Base-by-base conservation (phyloP, 2,888 invertebrate species). In the Lasioglossum figueresi region DNA sequence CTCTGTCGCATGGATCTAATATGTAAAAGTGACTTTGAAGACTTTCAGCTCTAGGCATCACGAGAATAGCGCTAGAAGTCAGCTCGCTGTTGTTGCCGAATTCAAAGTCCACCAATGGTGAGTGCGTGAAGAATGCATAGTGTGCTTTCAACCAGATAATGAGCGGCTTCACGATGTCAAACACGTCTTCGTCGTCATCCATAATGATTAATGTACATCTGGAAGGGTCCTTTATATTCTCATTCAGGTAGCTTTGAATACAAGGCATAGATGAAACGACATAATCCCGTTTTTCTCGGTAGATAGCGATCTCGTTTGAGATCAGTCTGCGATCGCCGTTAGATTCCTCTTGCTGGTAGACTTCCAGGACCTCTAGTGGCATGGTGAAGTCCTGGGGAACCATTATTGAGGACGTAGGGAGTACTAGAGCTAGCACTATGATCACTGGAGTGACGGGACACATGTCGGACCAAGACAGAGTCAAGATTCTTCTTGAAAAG, bases 1-100 rank as follows among this genome's bases (percentile, higher is more conserved):
- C 87, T 2, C 86, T 79, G 4, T 84, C 87, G 45, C 93, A 93
- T 2, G 92, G 82, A 14, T 89, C 45, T 6, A 88, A 34, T 12
- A 89, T 31, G 45, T 85, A 71, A 1, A 63, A 71, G 31, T 6
- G 70, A 6, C 80, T 80, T 2, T 76, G 56, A 14, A 93, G 37
- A 43, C 84, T 83, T n/a, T 5, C 52, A 8, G 79, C 77, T 48
- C 89, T 87, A n/a, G 87, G 66, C 48, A 88, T 37, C n/a, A 92
- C 59, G 31, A 93, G 63, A 12, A 93, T 27, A 14, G 85, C 83
- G 52, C 79, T 84, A 1, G 71, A 19, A 0, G 83, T 80, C 12
- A 10, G 78, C 14, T 73, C 27, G 23, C 3, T 4, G 43, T 4
- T 43, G 43, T 43, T 14, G 43, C 0, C 0, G 76, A 23, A 1